A percentile compares a stretch with the other conserved stretches of the same genome.
Evolutionary conservation across 1,140 invertebrate species (phyloP).

Genomic region (Danaus plexippus): DNA sequence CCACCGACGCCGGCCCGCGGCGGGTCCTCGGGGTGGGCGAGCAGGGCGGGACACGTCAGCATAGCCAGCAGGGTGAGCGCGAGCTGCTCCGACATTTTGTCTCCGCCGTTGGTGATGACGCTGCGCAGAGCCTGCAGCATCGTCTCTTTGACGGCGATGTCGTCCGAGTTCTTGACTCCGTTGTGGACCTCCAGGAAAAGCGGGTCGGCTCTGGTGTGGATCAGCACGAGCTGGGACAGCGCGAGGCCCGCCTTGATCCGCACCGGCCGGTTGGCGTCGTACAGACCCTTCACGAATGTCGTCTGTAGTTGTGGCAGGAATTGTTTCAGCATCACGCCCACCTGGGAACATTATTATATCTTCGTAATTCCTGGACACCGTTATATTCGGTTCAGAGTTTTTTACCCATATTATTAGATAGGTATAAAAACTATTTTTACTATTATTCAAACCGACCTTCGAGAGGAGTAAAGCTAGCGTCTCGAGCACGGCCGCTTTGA

Average conservation of each 20-base stretch:
- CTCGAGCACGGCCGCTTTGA: constrained; percentile 96
- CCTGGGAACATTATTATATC: constrained; percentile 63
- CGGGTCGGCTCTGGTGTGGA: constrained; percentile 90
- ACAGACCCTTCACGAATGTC: constrained; percentile 95
- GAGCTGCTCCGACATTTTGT: constrained; percentile 89
- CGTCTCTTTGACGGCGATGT: constrained; percentile 89
- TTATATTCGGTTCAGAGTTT: too few relatives aligned
- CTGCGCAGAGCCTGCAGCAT: constrained; percentile 91
- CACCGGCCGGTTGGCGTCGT: constrained; percentile 90
- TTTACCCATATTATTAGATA: too few relatives aligned
- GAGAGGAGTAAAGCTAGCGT: constrained; percentile 92
- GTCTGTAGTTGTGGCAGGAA: constrained; percentile 98
- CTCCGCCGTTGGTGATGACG: constrained; percentile 85
- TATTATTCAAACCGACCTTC: constrained; percentile 74
- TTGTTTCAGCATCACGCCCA: constrained; percentile 94
- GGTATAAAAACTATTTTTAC: too few relatives aligned
- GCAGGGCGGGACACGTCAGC: constrained; percentile 75
- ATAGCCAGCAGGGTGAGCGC: constrained; percentile 83
- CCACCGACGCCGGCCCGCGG: constrained; percentile 87
- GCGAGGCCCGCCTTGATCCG: constrained; percentile 91
- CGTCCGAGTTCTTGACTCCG: constrained; percentile 87
- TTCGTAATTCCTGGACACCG: too few relatives aligned
- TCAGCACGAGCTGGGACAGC: constrained; percentile 89
- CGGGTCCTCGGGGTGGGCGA: constrained; percentile 84
- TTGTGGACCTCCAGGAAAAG: constrained; percentile 93